Base-by-base conservation (phyloP, 2,113 vertebrate genomes). In the Mesocricetus auratus region DNA sequence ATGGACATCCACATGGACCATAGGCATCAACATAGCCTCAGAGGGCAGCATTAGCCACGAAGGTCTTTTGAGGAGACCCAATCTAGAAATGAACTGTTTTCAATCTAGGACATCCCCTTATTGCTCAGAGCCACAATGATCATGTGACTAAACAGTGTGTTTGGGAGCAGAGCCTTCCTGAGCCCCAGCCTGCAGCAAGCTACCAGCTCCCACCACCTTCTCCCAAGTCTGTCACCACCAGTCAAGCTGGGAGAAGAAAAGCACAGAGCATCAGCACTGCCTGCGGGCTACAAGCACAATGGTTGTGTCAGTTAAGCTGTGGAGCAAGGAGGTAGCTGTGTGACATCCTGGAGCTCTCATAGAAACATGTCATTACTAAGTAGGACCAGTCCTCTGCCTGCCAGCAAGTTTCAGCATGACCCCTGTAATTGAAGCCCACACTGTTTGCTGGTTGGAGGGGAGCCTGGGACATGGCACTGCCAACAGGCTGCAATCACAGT, bases 311-410 rank as follows among this genome's bases (percentile, higher is more conserved):
- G 16, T 16, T n/a, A 21, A 71, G 68, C 3, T 71, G 36, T 71
- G 7, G 7, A 7, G 16, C 68, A n/a, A 71, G 36, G 68, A 71
- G 19, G 17, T n/a, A 12, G 50, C 7, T 53, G 19, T 21, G 36
- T 21, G 17, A 5, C 17, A 71, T 7, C 3, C 69, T 71, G 69
- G 68, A 71, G 36, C 1, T n/a, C 69, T 36, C 19, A 9, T 71
- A 3, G 17, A n/a, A 71, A 21, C 0, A 6, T 6, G 7, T n/a
- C 36, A 21, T n/a, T n/a, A n/a, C 17, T n/a, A 36, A 1, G n/a
- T 9, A 71, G 69, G 36, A 31, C 7, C 7, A 0, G 36, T n/a
- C 36, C 31, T 71, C 36, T n/a, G 69, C 17, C 19, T 1, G 6
- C 36, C 17, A 71, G 36, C 19, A 36, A 71, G 36, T 17, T 71